phyloP scores from a whole-genome alignment of 1,140 invertebrate species.

The Apolygus lucorum region DNA sequence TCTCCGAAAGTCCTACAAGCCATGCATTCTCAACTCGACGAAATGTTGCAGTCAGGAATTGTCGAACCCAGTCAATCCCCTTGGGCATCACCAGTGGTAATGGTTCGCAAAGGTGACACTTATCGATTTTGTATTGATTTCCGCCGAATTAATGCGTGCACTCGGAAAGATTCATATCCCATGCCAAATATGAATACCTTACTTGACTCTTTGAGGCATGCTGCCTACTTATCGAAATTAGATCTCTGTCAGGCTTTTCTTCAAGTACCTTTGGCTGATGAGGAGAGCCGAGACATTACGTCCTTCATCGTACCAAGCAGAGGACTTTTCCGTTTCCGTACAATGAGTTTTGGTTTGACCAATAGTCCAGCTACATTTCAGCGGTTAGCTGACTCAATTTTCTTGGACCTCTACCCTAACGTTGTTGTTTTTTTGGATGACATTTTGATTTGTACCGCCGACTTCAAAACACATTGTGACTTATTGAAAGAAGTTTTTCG shows the following conservation, averaged over 20 bases:
- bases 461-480: slow-evolving; percentile 14
- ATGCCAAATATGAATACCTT: neutral
- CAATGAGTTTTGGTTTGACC: too few relatives aligned
- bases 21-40: slow-evolving; percentile 34
- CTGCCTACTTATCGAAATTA: too few relatives aligned
- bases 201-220: slow-evolving; percentile 32
- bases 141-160: slow-evolving; percentile 26
- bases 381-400: slow-evolving; percentile 37
- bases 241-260: too few relatives aligned
- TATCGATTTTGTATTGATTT: slow-evolving; percentile 33
- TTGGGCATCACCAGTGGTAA: slow-evolving; percentile 34
- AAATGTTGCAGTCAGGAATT: slow-evolving; percentile 33
- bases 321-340: too few relatives aligned
- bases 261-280: too few relatives aligned
- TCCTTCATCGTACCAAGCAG: neutral
- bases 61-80: slow-evolving; percentile 34
- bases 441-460: slow-evolving; percentile 34
- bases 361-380: too few relatives aligned
- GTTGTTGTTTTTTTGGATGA: slow-evolving; percentile 38
- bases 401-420: slow-evolving; percentile 34
- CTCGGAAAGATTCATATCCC: slow-evolving; percentile 30
- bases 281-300: too few relatives aligned
- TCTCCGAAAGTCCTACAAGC: slow-evolving; percentile 30
- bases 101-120: slow-evolving; percentile 32
- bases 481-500: slow-evolving; percentile 23